Base-by-base conservation (phyloP, 2,797 vertebrate genomes). In the Hephaestus fuliginosus region DNA sequence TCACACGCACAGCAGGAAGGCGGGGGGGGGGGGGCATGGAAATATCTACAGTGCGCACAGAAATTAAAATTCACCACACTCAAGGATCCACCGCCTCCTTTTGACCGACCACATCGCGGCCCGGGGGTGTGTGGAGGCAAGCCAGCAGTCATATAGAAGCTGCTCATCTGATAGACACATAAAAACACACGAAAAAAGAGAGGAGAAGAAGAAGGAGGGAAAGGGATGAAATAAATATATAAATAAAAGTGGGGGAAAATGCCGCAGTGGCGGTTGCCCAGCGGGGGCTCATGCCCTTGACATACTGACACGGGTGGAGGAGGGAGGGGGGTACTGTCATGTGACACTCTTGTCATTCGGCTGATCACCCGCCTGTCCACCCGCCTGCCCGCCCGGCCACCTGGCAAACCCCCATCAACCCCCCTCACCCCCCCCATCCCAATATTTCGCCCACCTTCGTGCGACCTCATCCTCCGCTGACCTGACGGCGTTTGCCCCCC, bases 381-480 rank as follows among this genome's bases (percentile, higher is more conserved):
- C 69, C 44, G 62, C 66, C 58, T 53, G 63, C 64, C 82, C 58
- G 28, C 76, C 80, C 44, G 46, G 81, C 96, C 97, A 98, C 97
- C 98, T 98, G 97, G 97, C 97, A 92, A 70, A 81, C 57, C 36
- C 36, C 36, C 36, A 39, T 39, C 36, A 39, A 1, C 66, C 65
- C 70, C 78, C 25, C 66, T 3, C 57, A 57, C 36, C 56, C 25
- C 17, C 25, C 71, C 25, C 13, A n/a, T 20, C 74, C 43, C 61
- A 95, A 96, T 96, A 96, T 94, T 95, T 95, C 55, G 60, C 89
- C 94, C 91, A 94, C 92, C 94, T 94, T 94, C 85, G 94, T 90
- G 86, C 93, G 96, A 97, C 96, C 97, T 97, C 97, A 96, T 97
- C 97, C 96, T 98, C 95, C 92, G 85, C 92, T 97, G 97, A 97